These are phyloP conservation scores for Chaetura pelagica DNA, from an alignment of 2,113 vertebrate species.

Conservation along the genomic window DNA sequence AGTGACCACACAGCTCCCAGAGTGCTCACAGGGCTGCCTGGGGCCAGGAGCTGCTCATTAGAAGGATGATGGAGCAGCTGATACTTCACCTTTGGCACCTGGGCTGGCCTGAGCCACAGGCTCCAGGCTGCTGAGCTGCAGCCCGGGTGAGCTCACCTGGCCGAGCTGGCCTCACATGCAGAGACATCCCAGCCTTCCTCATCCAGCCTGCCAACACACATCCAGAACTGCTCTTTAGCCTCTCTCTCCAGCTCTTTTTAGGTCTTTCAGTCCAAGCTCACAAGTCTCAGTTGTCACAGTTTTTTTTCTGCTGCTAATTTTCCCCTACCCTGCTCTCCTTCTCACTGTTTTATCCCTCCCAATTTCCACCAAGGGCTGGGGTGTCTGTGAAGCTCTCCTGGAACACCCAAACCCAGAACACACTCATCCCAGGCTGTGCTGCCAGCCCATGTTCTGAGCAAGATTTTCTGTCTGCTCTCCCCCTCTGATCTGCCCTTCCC, in stretches of 20 bases:
- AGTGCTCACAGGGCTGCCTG: not conserved
- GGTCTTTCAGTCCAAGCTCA: not conserved
- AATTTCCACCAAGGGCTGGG: not conserved
- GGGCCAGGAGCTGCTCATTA: not conserved
- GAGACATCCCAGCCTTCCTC: not conserved
- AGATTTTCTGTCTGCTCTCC: not conserved
- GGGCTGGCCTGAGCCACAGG: not conserved
- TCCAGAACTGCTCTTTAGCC: not conserved
- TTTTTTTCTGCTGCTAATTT: not conserved
- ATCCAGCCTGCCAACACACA: not conserved
- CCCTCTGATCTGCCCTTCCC: not conserved
- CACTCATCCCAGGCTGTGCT: not conserved
- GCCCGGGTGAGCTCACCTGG: accelerated
- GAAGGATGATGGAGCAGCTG: not conserved
- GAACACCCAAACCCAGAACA: not conserved
- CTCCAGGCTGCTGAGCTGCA: not conserved
- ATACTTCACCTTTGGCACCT: not conserved
- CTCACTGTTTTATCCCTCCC: not conserved
- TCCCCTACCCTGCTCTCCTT: not conserved
- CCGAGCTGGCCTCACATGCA: accelerated
- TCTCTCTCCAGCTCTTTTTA: not conserved
- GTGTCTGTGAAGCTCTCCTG: not conserved
- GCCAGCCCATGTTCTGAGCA: not conserved
- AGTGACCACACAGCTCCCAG: accelerated
- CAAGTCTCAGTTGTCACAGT: not conserved